These are phyloP conservation scores for Novumbra hubbsi DNA, from an alignment of 2,797 vertebrate species.

Conservation along the genomic window DNA sequence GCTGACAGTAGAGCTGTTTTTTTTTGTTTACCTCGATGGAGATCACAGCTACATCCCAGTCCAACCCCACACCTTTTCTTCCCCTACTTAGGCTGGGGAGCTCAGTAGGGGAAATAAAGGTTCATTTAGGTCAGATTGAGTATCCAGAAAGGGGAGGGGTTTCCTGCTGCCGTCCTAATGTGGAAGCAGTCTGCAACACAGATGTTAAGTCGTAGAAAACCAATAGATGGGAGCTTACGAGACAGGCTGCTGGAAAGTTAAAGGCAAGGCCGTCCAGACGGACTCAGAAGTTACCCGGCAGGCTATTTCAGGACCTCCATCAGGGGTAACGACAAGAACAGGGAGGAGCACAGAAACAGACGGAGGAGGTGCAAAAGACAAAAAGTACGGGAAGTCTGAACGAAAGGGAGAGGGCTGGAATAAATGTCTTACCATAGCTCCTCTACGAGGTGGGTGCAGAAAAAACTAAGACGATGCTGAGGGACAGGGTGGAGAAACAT, in stretches of 20 bases:
- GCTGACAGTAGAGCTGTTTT: slow-evolving; percentile 35
- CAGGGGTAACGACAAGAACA: slow-evolving; percentile 36
- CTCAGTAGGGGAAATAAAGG: slow-evolving; percentile 16
- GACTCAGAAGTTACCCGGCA: slow-evolving; percentile 75
- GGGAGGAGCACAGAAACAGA: background rate
- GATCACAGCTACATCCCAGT: background rate
- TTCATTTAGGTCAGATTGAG: slow-evolving; percentile 30
- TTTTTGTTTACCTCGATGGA: slow-evolving; percentile 39
- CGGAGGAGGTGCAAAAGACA: background rate
- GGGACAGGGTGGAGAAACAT: no score
- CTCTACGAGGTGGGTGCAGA: background rate
- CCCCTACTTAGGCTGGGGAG: no score
- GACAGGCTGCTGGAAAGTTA: slow-evolving; percentile 24
- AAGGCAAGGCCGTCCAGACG: slow-evolving; percentile 46
- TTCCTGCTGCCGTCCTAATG: slow-evolving; percentile 29
- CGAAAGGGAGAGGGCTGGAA: background rate
- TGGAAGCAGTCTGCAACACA: slow-evolving; percentile 37
- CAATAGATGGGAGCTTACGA: slow-evolving; percentile 44
- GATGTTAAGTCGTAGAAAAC: slow-evolving; percentile 43
- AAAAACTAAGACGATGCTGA: background rate
- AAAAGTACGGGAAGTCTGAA: background rate
- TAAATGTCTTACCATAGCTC: background rate
- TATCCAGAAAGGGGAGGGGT: slow-evolving; percentile 25
- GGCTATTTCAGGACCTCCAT: slow-evolving; percentile 67
- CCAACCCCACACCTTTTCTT: no score